Percentiles rank a stretch among this genome's conserved stretches.
Conservation (phyloP, 2,113 vertebrate genomes). For the Irena cyanogastra region DNA sequence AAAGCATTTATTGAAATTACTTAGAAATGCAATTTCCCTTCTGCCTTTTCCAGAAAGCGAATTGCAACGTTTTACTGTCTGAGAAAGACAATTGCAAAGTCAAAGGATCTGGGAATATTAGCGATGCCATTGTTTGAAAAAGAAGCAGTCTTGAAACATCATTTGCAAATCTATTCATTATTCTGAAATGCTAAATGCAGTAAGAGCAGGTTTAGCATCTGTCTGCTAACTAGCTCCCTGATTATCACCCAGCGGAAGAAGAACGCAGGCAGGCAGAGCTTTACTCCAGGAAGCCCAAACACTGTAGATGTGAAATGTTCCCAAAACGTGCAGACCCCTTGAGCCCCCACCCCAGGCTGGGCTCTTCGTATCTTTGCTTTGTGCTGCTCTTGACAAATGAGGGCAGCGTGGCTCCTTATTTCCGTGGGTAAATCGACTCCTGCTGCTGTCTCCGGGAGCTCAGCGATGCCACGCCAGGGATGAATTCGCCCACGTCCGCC, state of each 20-base stretch:
- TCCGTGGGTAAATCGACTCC: conserved; percentile 22
- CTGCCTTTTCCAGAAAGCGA: not conserved
- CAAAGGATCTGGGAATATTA: conserved; percentile 55
- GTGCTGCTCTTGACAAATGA: conserved; percentile 42
- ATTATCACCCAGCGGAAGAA: conserved; percentile 49
- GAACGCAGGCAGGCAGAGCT: not conserved
- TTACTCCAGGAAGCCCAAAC: not conserved
- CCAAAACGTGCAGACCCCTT: not conserved
- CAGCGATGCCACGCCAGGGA: not conserved
- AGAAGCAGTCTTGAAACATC: conserved; percentile 56
- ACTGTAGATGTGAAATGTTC: conserved; percentile 4
- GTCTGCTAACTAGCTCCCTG: conserved; percentile 53
- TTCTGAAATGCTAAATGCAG: conserved; percentile 53
- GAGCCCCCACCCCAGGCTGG: not conserved
- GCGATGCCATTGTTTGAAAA: conserved; percentile 58
- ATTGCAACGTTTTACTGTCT: not conserved
- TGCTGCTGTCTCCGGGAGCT: not conserved
- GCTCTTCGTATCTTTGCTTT: conserved; percentile 22
- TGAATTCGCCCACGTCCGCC: not conserved
- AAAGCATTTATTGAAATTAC: not conserved
- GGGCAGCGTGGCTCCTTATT: conserved; percentile 36
- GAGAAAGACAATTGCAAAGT: conserved; percentile 15
- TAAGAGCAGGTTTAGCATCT: conserved; percentile 47
- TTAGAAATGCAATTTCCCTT: not conserved
- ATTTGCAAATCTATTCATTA: conserved; percentile 67